phyloP scores from a whole-genome alignment of 2,888 invertebrate species.

The Campoplex capitator region DNA sequence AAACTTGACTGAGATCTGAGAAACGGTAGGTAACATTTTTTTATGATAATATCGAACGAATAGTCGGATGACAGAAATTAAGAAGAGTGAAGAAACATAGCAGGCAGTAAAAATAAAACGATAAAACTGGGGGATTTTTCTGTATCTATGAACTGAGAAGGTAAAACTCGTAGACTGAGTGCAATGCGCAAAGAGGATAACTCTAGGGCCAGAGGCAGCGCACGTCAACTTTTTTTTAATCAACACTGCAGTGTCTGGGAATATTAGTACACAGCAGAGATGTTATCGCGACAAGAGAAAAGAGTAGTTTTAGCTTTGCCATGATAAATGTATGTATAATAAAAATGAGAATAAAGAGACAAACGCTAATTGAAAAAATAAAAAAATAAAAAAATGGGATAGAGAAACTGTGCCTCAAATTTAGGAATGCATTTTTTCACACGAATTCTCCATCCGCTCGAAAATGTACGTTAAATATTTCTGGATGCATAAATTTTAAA shows the following conservation, averaged over 20 bases:
- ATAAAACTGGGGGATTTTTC: not conserved
- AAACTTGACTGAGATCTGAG: not conserved
- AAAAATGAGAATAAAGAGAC: not conserved
- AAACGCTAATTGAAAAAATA: not conserved
- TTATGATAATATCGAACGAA: not conserved
- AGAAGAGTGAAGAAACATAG: not conserved
- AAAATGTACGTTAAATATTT: too few species aligned
- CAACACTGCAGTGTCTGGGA: conserved; percentile 3
- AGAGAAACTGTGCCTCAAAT: not conserved
- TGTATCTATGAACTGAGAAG: not conserved
- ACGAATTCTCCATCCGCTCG: not conserved
- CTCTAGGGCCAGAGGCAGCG: not conserved
- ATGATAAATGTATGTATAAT: not conserved
- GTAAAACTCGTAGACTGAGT: not conserved
- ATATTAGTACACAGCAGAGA: not conserved
- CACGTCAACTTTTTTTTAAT: conserved; percentile 7
- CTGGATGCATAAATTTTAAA: too few species aligned
- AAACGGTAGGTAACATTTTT: not conserved
- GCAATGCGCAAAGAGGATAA: not conserved
- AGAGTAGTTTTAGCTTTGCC: not conserved
- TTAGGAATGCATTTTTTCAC: not conserved
- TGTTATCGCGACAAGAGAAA: not conserved
- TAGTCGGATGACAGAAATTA: not conserved
- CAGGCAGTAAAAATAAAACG: not conserved
- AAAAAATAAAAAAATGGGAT: not conserved